These are phyloP conservation scores for Otis tarda DNA, from an alignment of 2,113 vertebrate species.

Conservation along the genomic window DNA sequence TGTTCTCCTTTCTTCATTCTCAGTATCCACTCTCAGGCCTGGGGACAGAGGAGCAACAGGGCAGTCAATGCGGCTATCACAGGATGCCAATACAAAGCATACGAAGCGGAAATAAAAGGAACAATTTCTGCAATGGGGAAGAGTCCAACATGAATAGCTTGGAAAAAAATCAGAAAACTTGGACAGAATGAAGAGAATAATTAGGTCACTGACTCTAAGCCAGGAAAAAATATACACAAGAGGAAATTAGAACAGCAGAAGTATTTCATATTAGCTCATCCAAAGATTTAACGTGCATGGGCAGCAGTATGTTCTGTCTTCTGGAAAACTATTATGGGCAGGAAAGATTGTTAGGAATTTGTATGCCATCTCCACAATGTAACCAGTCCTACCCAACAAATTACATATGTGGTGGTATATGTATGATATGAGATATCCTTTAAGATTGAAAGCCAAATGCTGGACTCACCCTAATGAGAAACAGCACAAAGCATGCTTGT, in stretches of 20 bases:
- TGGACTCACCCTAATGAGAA: conserved; percentile 36
- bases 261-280: conserved; percentile 70
- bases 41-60: neutral
- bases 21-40: neutral
- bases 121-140: conserved; percentile 40
- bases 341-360: conserved; percentile 61
- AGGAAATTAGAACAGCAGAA: conserved; percentile 73
- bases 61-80: neutral
- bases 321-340: conserved; percentile 54
- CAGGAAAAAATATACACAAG: conserved; percentile 75
- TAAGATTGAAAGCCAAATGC: conserved; percentile 23
- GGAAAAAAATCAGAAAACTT: conserved; percentile 65
- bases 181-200: conserved; percentile 62
- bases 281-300: conserved; percentile 59
- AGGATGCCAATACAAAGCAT: neutral
- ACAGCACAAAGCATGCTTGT: conserved; percentile 1
- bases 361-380: conserved; percentile 44
- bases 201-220: conserved; percentile 73
- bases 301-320: conserved; percentile 40
- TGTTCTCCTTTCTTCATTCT: neutral
- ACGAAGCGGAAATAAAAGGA: neutral
- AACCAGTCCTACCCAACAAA: conserved; percentile 54
- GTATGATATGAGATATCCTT: conserved; percentile 15
- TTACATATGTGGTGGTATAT: conserved; percentile 10
- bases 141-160: conserved; percentile 48